Base-by-base conservation (phyloP, 2,113 vertebrate genomes). In the Tychaedon coryphoeus region DNA sequence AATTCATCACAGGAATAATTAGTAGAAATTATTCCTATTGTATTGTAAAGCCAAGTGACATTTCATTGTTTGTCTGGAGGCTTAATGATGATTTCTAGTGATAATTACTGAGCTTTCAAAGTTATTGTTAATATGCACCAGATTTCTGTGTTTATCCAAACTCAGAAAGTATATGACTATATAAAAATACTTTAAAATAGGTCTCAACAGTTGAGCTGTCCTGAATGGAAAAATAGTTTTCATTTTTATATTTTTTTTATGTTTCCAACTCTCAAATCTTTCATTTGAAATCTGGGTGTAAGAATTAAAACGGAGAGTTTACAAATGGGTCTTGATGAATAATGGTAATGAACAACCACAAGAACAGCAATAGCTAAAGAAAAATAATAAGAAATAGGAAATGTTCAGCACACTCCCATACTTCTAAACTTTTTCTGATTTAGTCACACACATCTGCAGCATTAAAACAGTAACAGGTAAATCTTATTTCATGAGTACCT, bases 1-100 rank as follows among this genome's bases (percentile, higher is more conserved):
- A 96, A 86, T 88, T 62, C 33, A 90, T 91, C 90, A 93, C 24
- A 88, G 40, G 33, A 87, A 94, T 90, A 96, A 91, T 70, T 69
- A 93, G 76, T 29, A 94, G 87, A 84, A 65, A 92, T 92, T 93
- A 93, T 88, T 90, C 54, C 60, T 66, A 65, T 73, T 70, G 20
- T 58, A 38, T 48, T 90, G 67, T 79, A 81, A 96, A 69, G 51
- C 28, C 53, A 77, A 93, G 29, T 84, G 53, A 76, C 62, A 88
- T 51, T 92, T 86, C 45, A 36, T 88, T 92, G 78, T 43, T 94
- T 80, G 85, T 96, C 53, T 77, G 69, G 67, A 83, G 62, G 61
- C 28, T 74, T 85, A 97, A 92, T 85, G 83, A 79, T 60, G 82
- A 87, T 71, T 92, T 79, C 85, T 86, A 51, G 25, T 72, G 64